These are phyloP conservation scores for Germaria angustata DNA, from an alignment of 2,888 invertebrate species.

Conservation along the genomic window DNA sequence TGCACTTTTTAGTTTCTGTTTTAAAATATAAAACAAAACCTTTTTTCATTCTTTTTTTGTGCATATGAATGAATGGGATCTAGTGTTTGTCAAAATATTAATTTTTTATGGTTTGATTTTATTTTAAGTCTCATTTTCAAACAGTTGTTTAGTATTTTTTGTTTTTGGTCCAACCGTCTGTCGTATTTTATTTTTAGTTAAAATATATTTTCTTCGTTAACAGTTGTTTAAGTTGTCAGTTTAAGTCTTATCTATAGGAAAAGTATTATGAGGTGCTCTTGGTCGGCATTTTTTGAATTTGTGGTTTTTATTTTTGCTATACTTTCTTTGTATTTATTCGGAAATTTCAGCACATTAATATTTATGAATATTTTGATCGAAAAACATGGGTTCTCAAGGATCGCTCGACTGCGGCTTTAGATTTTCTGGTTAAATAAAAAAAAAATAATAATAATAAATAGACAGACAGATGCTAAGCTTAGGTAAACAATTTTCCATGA, in stretches of 20 bases:
- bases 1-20: neutral
- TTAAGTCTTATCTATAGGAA: neutral
- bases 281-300: neutral
- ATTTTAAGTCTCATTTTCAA: slow-evolving; percentile 23
- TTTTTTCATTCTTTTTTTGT: neutral
- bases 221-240: neutral
- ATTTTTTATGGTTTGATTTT: slow-evolving; percentile 5
- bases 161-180: neutral
- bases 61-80: neutral
- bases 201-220: neutral
- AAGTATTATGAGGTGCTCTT: neutral
- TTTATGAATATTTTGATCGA: too few species aligned
- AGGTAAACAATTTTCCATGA: too few species aligned
- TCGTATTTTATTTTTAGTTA: neutral
- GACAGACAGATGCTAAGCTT: too few species aligned
- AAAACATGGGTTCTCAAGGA: too few species aligned
- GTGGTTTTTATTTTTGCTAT: too few species aligned
- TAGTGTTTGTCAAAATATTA: slow-evolving; percentile 36
- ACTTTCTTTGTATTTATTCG: neutral
- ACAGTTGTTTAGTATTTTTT: slow-evolving; percentile 4
- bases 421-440: too few species aligned
- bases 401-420: too few species aligned
- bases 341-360: too few species aligned
- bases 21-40: neutral
- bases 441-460: too few species aligned